Conservation (phyloP, 2,113 vertebrate genomes). For the Apteryx mantelli region DNA sequence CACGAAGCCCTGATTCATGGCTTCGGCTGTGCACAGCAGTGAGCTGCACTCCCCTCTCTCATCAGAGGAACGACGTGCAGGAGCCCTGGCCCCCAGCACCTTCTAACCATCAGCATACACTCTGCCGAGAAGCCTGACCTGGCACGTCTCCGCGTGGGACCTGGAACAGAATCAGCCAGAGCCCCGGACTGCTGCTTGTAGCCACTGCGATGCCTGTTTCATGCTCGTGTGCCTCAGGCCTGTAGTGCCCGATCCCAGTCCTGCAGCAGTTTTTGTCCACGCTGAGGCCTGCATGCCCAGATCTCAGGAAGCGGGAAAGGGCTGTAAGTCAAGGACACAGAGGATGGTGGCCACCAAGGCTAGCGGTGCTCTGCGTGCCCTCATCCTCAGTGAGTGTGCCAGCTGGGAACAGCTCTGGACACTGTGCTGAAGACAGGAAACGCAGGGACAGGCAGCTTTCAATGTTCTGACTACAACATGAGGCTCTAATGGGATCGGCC, state of each 20-base stretch:
- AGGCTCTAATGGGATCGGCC: not conserved
- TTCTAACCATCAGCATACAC: fast-evolving
- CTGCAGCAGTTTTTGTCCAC: not conserved
- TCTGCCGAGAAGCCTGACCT: not conserved
- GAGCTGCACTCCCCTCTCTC: not conserved
- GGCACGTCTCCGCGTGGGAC: too few relatives aligned
- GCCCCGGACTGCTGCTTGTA: not conserved
- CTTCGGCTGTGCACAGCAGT: not conserved
- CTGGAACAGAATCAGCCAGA: not conserved
- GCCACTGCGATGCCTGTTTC: not conserved
- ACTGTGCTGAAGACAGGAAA: not conserved
- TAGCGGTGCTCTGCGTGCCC: too few relatives aligned
- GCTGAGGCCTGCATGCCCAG: not conserved
- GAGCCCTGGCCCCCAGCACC: not conserved
- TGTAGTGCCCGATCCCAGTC: not conserved
- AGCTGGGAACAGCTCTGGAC: not conserved
- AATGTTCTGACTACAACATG: not conserved
- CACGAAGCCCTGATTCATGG: not conserved
- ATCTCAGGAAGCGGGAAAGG: not conserved
- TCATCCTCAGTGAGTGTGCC: not conserved
- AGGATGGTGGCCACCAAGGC: not conserved
- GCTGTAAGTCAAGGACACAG: not conserved
- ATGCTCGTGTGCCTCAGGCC: not conserved
- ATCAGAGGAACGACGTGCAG: fast-evolving
- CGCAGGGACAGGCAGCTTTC: not conserved